Evolutionary conservation across 2,113 vertebrate genomes (phyloP).

Genomic region (Bubo scandiacus): DNA sequence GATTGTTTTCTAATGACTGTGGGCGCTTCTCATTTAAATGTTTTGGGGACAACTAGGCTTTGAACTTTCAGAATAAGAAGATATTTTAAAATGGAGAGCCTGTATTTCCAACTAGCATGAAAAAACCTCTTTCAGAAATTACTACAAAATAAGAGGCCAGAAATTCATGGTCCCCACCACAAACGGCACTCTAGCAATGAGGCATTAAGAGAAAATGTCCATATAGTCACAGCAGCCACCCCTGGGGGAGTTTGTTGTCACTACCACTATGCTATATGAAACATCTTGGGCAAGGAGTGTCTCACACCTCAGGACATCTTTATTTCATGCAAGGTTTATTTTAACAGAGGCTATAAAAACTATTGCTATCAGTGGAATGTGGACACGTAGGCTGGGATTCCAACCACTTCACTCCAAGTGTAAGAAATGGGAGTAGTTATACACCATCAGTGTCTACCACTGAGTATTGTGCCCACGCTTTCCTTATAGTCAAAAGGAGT

Average conservation of each 20-base stretch:
- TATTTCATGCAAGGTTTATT: neutral
- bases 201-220: neutral
- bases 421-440: neutral
- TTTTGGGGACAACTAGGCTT: neutral
- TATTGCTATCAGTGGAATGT: neutral
- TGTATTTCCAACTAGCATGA: neutral
- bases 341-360: neutral
- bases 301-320: neutral
- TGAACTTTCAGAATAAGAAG: neutral
- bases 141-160: neutral
- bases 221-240: neutral
- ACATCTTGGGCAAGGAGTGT: neutral
- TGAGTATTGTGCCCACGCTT: neutral
- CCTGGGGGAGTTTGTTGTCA: neutral
- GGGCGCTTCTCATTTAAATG: neutral
- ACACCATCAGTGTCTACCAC: accelerated
- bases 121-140: neutral
- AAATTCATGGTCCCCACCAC: neutral
- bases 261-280: neutral
- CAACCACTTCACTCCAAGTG: neutral
- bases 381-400: neutral
- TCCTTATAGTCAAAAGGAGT: neutral
- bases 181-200: neutral
- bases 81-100: neutral
- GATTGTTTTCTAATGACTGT: neutral